phyloP scores from a whole-genome alignment of 1,140 invertebrate species.

The Zaprionus taronus region DNA sequence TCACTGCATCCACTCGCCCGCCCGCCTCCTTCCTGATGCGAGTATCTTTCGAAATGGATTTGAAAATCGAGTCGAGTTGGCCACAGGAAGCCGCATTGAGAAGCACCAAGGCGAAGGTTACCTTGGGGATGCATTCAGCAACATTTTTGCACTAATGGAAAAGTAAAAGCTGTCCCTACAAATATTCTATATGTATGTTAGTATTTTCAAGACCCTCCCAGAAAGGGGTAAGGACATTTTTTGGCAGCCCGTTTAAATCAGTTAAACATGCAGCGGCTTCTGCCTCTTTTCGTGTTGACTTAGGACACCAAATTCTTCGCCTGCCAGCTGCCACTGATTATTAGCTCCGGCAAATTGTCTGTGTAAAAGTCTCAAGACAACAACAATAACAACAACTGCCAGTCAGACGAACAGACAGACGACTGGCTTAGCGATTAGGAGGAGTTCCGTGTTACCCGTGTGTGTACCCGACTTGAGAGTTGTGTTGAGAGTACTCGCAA shows the following conservation, averaged over 20 bases:
- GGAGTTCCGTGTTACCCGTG: slow-evolving; percentile 7
- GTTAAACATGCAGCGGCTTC: slow-evolving; percentile 46
- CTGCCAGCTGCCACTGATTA: slow-evolving; percentile 52
- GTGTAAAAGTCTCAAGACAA: slow-evolving; percentile 43
- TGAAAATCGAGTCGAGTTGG: slow-evolving; percentile 55
- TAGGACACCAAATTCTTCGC: slow-evolving; percentile 56
- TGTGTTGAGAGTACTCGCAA: slow-evolving; percentile 44
- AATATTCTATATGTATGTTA: slow-evolving; percentile 15
- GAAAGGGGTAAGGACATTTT: slow-evolving; percentile 47
- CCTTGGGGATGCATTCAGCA: slow-evolving; percentile 74
- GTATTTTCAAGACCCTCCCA: slow-evolving; percentile 20
- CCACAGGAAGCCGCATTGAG: slow-evolving; percentile 21
- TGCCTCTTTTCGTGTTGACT: slow-evolving; percentile 55
- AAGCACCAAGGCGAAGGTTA: slow-evolving; percentile 63
- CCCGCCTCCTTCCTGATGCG: slow-evolving; percentile 8
- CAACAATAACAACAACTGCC: slow-evolving; percentile 15
- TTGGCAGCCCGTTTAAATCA: slow-evolving; percentile 51
- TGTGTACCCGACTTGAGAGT: neutral
- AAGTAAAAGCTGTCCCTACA: slow-evolving; percentile 67
- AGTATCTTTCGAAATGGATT: slow-evolving; percentile 73
- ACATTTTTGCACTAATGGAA: slow-evolving; percentile 75
- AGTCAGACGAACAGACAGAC: slow-evolving; percentile 37
- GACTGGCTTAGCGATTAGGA: slow-evolving; percentile 26
- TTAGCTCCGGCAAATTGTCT: slow-evolving; percentile 50
- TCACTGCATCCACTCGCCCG: neutral